phyloP scores from a whole-genome alignment of 2,888 invertebrate genomes.

The Leptopilina myrica region DNA sequence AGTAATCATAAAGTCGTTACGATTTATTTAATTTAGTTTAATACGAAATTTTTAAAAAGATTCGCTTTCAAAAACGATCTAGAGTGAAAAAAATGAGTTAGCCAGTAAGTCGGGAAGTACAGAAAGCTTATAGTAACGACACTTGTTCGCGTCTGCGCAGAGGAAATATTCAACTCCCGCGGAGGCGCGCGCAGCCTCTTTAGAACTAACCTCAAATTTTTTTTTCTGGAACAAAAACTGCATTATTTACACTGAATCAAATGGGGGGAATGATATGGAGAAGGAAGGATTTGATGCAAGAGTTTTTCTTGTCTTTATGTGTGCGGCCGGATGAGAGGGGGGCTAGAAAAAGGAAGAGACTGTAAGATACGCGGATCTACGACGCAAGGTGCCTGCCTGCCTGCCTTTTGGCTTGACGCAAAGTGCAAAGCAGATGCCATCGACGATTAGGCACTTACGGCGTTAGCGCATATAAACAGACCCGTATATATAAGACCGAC shows the following conservation, averaged over 20 bases:
- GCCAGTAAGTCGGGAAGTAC: no score
- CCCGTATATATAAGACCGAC: slow-evolving; percentile 63
- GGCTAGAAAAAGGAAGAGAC: slow-evolving; percentile 48
- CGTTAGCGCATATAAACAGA: slow-evolving; percentile 72
- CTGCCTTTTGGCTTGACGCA: slow-evolving; percentile 68
- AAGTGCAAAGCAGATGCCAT: slow-evolving; percentile 76
- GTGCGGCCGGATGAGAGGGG: slow-evolving; percentile 38
- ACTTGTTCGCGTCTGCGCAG: no score
- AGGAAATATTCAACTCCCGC: no score
- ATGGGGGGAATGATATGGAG: neutral
- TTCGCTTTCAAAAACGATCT: no score
- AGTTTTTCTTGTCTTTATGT: slow-evolving; percentile 2
- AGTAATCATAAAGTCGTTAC: no score
- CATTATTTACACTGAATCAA: neutral
- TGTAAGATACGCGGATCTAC: slow-evolving; percentile 61
- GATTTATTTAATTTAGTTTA: no score
- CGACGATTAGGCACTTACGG: slow-evolving; percentile 76
- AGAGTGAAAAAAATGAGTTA: no score
- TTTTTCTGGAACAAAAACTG: neutral
- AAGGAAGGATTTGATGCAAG: neutral
- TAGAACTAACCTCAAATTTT: no score
- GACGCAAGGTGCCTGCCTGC: slow-evolving; percentile 67
- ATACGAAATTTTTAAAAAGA: no score
- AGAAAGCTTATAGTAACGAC: no score
- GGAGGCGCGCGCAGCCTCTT: no score